A percentile compares a stretch with the other conserved stretches of the same genome.
phyloP scores from a whole-genome alignment of 1,140 invertebrate genomes.

The Lordiphosa mommai region DNA sequence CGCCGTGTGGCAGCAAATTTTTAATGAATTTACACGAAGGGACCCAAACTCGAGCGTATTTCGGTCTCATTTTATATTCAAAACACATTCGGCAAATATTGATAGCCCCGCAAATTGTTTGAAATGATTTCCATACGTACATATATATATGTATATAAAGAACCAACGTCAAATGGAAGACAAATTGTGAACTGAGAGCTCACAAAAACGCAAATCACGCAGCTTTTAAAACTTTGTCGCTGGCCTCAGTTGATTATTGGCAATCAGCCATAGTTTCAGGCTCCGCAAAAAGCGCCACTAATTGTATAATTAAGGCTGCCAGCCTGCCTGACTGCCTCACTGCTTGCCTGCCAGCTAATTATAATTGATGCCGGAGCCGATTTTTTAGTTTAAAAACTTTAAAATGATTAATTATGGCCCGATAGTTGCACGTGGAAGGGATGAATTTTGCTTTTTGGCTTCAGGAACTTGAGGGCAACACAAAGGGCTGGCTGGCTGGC shows the following conservation, averaged over 20 bases:
- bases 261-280: constrained; percentile 51
- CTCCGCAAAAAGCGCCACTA: constrained; percentile 34
- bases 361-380: constrained; percentile 69
- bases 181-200: constrained; percentile 69
- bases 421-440: constrained; percentile 57
- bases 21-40: constrained; percentile 68
- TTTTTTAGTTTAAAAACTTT: constrained; percentile 4
- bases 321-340: constrained; percentile 3
- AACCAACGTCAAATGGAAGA: constrained; percentile 50
- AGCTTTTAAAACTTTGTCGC: constrained; percentile 50
- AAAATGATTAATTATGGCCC: constrained; percentile 69
- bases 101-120: constrained; percentile 77
- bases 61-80: constrained; percentile 69
- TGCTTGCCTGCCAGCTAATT: constrained; percentile 44
- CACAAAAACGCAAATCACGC: constrained; percentile 67
- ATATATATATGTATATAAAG: constrained; percentile 3
- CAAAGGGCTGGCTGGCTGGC: background rate
- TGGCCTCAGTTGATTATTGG: constrained; percentile 56
- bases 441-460: constrained; percentile 60
- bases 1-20: constrained; percentile 65
- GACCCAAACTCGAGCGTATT: background rate
- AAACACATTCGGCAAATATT: constrained; percentile 79
- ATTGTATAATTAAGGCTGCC: constrained; percentile 64
- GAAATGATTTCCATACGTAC: constrained; percentile 44
- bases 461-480: constrained; percentile 1